A percentile compares a stretch with the other conserved stretches of the same genome.
phyloP scores from a whole-genome alignment of 2,797 vertebrate genomes.

The Scolopax bukidnonensis region DNA sequence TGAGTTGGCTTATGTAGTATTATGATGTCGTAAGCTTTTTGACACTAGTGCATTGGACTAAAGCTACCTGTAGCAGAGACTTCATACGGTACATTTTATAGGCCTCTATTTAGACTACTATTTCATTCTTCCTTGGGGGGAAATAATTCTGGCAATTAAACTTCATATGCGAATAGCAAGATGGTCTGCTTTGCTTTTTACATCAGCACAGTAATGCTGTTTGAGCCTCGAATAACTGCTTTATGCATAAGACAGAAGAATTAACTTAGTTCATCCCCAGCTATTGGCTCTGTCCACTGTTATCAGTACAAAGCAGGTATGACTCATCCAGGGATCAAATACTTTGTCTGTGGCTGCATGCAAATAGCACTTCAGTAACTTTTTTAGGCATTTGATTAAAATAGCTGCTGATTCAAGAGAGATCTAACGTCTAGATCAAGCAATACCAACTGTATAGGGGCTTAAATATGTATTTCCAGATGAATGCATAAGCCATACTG shows the following conservation, averaged over 20 bases:
- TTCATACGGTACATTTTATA: background rate
- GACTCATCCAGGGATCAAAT: slow-evolving; percentile 58
- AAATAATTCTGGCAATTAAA: background rate
- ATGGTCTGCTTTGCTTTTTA: background rate
- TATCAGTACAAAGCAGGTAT: slow-evolving; percentile 56
- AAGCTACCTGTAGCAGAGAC: background rate
- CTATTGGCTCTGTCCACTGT: slow-evolving; percentile 1
- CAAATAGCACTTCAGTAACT: slow-evolving; percentile 37
- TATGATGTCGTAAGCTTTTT: slow-evolving; percentile 49
- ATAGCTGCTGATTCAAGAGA: slow-evolving; percentile 46
- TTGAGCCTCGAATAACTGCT: background rate
- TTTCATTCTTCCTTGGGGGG: background rate
- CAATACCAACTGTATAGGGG: slow-evolving; percentile 6
- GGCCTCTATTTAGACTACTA: background rate
- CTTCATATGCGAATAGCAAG: background rate
- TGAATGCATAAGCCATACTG: slow-evolving; percentile 25
- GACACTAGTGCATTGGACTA: background rate
- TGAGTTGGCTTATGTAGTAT: slow-evolving; percentile 76
- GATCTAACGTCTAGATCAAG: slow-evolving; percentile 41
- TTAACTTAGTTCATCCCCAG: slow-evolving; percentile 14
- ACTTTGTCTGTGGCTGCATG: slow-evolving; percentile 30
- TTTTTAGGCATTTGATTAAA: slow-evolving; percentile 61
- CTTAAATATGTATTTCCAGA: slow-evolving; percentile 65
- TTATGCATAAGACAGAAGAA: slow-evolving; percentile 36
- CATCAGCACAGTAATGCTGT: background rate